Evolutionary conservation across 2,888 invertebrate genomes (phyloP).

Genomic region (Leptothorax acervorum): DNA sequence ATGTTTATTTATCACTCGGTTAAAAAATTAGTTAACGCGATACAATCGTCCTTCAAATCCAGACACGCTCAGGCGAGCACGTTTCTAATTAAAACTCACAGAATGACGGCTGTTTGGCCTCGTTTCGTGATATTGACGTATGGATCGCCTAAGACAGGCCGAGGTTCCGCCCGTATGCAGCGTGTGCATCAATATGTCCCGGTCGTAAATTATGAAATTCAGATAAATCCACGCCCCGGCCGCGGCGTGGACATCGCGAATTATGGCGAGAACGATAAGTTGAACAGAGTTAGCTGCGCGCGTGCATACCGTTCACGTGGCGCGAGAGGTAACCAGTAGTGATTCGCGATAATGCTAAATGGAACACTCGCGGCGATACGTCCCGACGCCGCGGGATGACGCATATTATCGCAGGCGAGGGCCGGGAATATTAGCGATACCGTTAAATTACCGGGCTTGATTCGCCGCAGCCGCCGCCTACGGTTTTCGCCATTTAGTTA

Average conservation of each 20-base stretch:
- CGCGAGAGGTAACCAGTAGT: conserved; percentile 7
- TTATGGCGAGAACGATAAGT: conserved; percentile 47
- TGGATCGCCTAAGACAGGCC: not conserved
- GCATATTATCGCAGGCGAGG: conserved; percentile 14
- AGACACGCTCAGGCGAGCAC: not conserved
- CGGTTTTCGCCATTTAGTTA: conserved; percentile 30
- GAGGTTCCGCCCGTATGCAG: conserved; percentile 7
- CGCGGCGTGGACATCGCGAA: conserved; percentile 17
- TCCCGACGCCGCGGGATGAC: not conserved
- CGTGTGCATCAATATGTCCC: not conserved
- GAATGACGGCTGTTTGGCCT: conserved; percentile 7
- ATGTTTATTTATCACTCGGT: conserved; percentile 6
- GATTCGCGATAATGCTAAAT: conserved; percentile 44
- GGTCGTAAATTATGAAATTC: conserved; percentile 43
- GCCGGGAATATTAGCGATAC: conserved; percentile 1
- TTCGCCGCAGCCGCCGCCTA: conserved; percentile 21
- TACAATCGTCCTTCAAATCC: not conserved
- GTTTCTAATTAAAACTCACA: conserved; percentile 21
- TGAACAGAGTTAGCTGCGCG: not conserved
- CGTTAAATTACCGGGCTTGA: conserved; percentile 37
- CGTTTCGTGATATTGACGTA: conserved; percentile 41
- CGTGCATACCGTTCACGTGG: not conserved
- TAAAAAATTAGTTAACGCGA: not conserved
- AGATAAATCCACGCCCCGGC: conserved; percentile 34
- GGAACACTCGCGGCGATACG: conserved; percentile 16